These are phyloP conservation scores for Melipona beecheii DNA, from an alignment of 2,888 invertebrate species.

Conservation along the genomic window DNA sequence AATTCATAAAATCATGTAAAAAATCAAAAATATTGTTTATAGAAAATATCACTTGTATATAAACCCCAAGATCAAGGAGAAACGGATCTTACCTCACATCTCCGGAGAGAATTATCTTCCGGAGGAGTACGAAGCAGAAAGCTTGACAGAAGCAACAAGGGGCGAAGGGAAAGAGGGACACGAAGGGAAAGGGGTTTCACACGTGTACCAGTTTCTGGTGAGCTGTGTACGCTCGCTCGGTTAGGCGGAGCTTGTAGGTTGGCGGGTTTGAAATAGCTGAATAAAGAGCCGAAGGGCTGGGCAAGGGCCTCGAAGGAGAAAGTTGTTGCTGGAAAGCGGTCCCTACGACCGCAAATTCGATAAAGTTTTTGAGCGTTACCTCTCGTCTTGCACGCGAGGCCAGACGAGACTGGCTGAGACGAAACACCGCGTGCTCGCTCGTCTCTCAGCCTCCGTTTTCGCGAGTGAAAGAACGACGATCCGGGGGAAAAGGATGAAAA, in stretches of 20 bases:
- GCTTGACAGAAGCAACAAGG: not conserved
- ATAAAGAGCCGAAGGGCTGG: constrained; percentile 73
- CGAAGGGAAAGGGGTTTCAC: constrained; percentile 33
- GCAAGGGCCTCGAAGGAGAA: constrained; percentile 67
- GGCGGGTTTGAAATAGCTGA: constrained; percentile 69
- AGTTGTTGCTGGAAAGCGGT: constrained; percentile 80
- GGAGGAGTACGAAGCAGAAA: not conserved
- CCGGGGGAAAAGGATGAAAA: not conserved
- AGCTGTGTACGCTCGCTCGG: constrained; percentile 17
- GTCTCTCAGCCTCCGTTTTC: constrained; percentile 78
- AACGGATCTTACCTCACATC: not conserved
- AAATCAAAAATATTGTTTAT: not conserved
- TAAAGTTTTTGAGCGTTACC: constrained; percentile 77
- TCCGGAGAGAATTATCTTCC: not conserved
- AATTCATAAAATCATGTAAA: not conserved
- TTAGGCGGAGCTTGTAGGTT: constrained; percentile 49
- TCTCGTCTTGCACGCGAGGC: constrained; percentile 48
- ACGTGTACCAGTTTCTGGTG: constrained; percentile 50
- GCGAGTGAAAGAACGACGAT: constrained; percentile 45
- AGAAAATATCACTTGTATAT: too few relatives aligned
- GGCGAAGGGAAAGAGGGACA: not conserved
- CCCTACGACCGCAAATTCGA: constrained; percentile 81
- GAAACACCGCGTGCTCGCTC: constrained; percentile 25
- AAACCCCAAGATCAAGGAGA: too few relatives aligned
- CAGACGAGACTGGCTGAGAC: constrained; percentile 27